These are phyloP conservation scores for Pyxicephalus adspersus DNA, from an alignment of 2,113 vertebrate genomes.

Conservation along the genomic window DNA sequence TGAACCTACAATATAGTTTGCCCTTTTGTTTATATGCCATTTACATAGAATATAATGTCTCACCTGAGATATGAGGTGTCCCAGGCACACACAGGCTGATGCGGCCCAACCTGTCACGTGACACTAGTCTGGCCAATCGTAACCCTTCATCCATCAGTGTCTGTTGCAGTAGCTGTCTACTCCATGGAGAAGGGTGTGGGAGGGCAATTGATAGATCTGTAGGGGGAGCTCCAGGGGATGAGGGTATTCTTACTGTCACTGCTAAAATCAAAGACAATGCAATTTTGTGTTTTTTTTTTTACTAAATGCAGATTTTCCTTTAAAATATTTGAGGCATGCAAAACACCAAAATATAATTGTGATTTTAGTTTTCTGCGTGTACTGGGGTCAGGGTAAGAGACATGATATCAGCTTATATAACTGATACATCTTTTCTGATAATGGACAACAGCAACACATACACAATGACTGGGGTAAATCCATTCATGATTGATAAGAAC, in stretches of 20 bases:
- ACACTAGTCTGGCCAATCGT: slow-evolving; percentile 93
- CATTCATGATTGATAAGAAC: too few relatives aligned
- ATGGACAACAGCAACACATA: too few relatives aligned
- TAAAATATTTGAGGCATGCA: too few relatives aligned
- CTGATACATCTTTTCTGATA: too few relatives aligned
- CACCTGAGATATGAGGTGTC: slow-evolving; percentile 83
- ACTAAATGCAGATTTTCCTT: too few relatives aligned
- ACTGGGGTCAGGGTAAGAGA: too few relatives aligned
- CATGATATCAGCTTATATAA: too few relatives aligned
- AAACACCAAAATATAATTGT: too few relatives aligned
- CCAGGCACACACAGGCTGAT: slow-evolving; percentile 84
- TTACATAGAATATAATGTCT: slow-evolving; percentile 42
- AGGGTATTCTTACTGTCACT: slow-evolving; percentile 74
- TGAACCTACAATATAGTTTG: too few relatives aligned
- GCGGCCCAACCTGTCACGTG: slow-evolving; percentile 83
- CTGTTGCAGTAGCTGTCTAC: slow-evolving; percentile 94
- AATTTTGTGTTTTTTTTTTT: neutral
- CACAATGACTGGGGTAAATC: too few relatives aligned
- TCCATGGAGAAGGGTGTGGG: slow-evolving; percentile 81
- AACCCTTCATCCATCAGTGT: slow-evolving; percentile 96
- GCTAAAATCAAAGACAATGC: slow-evolving; percentile 64
- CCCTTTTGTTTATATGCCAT: neutral
- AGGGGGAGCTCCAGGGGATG: slow-evolving; percentile 76
- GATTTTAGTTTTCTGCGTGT: too few relatives aligned
- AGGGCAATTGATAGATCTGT: slow-evolving; percentile 78